phyloP scores from a whole-genome alignment of 2,888 invertebrate genomes.

The Nomada lathburiana region DNA sequence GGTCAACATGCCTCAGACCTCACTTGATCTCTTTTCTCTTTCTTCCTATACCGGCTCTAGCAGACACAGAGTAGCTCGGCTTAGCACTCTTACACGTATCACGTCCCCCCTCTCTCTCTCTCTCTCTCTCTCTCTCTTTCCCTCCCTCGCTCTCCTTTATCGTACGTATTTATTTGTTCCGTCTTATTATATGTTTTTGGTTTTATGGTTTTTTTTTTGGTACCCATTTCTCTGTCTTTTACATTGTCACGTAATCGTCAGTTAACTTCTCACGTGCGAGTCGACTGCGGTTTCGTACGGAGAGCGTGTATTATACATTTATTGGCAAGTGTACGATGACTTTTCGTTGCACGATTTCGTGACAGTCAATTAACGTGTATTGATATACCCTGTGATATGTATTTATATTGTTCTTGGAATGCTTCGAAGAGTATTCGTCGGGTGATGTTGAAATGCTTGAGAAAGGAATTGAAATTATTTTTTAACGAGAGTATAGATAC shows the following conservation, averaged over 20 bases:
- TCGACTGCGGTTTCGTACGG: constrained; percentile 2
- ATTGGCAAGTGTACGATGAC: constrained; percentile 61
- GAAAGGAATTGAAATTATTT: not conserved
- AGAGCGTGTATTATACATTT: constrained; percentile 5
- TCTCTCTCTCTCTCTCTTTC: constrained; percentile 57
- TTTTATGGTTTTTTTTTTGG: constrained; percentile 28
- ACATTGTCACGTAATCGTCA: constrained; percentile 30
- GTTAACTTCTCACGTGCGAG: constrained; percentile 50
- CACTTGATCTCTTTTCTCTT: constrained; percentile 74
- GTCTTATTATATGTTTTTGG: constrained; percentile 28
- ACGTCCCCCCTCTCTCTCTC: constrained; percentile 62
- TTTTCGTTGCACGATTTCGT: constrained; percentile 18
- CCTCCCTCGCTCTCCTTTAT: constrained; percentile 48
- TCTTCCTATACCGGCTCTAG: constrained; percentile 79
- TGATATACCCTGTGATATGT: not conserved
- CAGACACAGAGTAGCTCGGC: constrained; percentile 82
- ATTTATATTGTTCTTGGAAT: not conserved
- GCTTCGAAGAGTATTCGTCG: not conserved
- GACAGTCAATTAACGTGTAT: constrained; percentile 36
- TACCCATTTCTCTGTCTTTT: constrained; percentile 11
- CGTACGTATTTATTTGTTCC: constrained; percentile 18
- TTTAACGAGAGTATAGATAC: too few relatives aligned
- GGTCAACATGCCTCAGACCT: constrained; percentile 80
- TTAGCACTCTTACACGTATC: constrained; percentile 77
- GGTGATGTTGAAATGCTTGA: not conserved